Conservation (phyloP, 2,888 invertebrate genomes). For the Megalurothrips usitatus region DNA sequence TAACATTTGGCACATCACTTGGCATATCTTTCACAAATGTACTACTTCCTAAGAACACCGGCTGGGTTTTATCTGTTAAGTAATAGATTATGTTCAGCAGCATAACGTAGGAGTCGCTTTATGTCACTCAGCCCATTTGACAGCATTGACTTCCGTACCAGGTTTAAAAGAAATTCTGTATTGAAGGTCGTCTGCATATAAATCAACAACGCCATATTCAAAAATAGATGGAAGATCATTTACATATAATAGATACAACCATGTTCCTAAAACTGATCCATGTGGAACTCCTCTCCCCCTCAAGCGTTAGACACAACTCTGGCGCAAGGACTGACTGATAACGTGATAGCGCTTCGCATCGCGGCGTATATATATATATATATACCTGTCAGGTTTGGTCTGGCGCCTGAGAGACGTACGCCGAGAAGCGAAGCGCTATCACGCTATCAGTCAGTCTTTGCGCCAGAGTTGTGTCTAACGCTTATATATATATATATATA, state of each 20-base stretch:
- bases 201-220: neutral
- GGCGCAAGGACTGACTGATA: too few species aligned
- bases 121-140: neutral
- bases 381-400: too few species aligned
- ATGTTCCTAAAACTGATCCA: too few species aligned
- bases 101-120: neutral
- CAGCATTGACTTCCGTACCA: neutral
- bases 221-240: neutral
- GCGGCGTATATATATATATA: too few species aligned
- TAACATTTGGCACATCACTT: too few species aligned
- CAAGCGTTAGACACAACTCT: too few species aligned
- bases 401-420: too few species aligned
- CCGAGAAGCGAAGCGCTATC: too few species aligned
- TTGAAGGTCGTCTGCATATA: neutral
- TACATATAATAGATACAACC: neutral
- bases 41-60: neutral
- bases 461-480: too few species aligned
- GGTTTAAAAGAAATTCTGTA: neutral
- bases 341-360: too few species aligned
- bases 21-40: neutral
- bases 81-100: neutral
- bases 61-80: neutral
- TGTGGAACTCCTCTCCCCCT: neutral
- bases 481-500: too few species aligned
- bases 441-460: too few species aligned